Conservation (phyloP, 2,113 vertebrate species). For the Amazona vittata region DNA sequence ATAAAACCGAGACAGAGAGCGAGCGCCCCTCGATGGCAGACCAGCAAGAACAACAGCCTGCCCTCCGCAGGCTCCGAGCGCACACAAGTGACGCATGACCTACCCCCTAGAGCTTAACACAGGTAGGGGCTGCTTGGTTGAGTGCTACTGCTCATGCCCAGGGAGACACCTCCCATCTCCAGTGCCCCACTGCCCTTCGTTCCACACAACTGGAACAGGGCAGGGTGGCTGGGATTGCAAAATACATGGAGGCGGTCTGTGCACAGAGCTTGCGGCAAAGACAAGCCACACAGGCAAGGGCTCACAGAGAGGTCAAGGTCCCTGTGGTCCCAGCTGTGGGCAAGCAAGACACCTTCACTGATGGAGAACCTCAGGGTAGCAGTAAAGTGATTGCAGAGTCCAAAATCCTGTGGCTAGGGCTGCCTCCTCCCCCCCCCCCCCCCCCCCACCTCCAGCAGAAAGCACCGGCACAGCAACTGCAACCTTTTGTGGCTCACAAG, state of each 20-base stretch:
- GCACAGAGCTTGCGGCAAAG: background rate
- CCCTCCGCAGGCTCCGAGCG: background rate
- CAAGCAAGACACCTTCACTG: background rate
- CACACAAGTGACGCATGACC: background rate
- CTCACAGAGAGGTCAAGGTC: no score
- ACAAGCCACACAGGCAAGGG: no score
- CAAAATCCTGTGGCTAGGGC: background rate
- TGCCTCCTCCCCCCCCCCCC: background rate
- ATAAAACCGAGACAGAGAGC: background rate
- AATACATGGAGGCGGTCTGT: background rate
- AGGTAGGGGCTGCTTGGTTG: no score
- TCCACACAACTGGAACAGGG: background rate
- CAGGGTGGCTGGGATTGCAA: no score
- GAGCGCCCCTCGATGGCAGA: background rate
- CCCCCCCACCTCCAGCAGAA: fast-evolving
- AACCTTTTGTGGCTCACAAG: background rate
- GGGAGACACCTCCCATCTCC: background rate
- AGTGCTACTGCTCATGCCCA: background rate
- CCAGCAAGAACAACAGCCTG: background rate
- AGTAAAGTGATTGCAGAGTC: background rate
- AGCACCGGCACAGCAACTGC: background rate
- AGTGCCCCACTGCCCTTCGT: background rate
- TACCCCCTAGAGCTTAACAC: fast-evolving
- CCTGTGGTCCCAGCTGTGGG: background rate
- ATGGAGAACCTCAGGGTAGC: background rate